phyloP scores from a whole-genome alignment of 2,888 invertebrate genomes.

The Lobophora halterata region DNA sequence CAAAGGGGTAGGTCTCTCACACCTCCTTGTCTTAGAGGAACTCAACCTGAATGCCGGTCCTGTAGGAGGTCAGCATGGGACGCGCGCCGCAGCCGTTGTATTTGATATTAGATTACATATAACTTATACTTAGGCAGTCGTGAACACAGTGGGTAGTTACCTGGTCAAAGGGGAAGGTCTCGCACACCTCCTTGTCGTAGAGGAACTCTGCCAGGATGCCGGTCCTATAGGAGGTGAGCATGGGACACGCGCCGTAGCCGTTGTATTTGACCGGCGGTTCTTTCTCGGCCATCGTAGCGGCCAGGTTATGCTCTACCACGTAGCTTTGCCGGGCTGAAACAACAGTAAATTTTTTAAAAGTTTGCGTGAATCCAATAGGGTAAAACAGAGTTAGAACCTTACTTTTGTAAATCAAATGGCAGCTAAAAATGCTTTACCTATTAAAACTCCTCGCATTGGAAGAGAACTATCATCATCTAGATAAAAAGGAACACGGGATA shows the following conservation, averaged over 20 bases:
- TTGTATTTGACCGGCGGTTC: slow-evolving; percentile 82
- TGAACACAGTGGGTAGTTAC: slow-evolving; percentile 63
- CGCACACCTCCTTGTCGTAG: slow-evolving; percentile 88
- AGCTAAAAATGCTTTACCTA: too few relatives aligned
- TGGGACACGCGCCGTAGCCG: slow-evolving; percentile 97
- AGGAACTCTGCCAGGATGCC: slow-evolving; percentile 96
- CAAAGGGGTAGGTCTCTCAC: slow-evolving; percentile 69
- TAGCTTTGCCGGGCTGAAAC: slow-evolving; percentile 89
- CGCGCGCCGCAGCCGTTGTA: slow-evolving; percentile 98
- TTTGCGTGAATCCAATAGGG: too few relatives aligned
- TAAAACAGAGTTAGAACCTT: too few relatives aligned
- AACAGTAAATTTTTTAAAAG: not conserved
- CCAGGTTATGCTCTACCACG: slow-evolving; percentile 87
- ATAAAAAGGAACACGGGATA: too few relatives aligned
- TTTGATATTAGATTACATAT: too few relatives aligned
- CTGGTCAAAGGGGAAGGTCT: slow-evolving; percentile 96
- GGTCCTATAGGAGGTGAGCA: slow-evolving; percentile 89
- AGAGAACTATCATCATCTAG: too few relatives aligned
- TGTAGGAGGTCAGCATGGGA: slow-evolving; percentile 92
- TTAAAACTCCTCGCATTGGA: too few relatives aligned
- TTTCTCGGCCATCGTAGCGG: slow-evolving; percentile 82
- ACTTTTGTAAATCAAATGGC: too few relatives aligned
- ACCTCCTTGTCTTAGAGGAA: slow-evolving; percentile 44
- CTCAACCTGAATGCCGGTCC: slow-evolving; percentile 74
- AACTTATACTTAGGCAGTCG: too few relatives aligned